Conservation (phyloP, 2,113 vertebrate species). For the Sylvilagus bachmani region DNA sequence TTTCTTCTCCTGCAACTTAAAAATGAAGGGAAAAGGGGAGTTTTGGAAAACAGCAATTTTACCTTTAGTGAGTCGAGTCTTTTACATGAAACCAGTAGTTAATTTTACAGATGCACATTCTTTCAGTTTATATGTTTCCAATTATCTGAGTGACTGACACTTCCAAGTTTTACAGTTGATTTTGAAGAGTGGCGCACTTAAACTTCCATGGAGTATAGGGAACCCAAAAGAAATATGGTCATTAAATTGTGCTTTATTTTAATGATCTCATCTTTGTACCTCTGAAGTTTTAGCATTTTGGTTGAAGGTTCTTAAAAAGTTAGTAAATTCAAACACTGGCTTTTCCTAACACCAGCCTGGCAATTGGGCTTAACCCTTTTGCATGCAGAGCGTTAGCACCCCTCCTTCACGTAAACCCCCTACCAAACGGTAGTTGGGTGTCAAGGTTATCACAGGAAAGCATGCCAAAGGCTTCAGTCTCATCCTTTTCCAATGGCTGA, state of each 20-base stretch:
- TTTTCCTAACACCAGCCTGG: conserved; percentile 72
- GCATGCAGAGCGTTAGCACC: neutral
- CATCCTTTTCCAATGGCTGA: conserved; percentile 72
- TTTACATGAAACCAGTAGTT: conserved; percentile 82
- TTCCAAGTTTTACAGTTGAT: conserved; percentile 87
- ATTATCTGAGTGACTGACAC: conserved; percentile 88
- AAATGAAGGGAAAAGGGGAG: conserved; percentile 73
- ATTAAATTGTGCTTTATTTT: conserved; percentile 78
- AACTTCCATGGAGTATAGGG: conserved; percentile 83
- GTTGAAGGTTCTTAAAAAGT: conserved; percentile 78
- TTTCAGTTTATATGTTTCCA: conserved; percentile 85
- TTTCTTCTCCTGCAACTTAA: conserved; percentile 67
- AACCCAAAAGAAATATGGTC: conserved; percentile 74
- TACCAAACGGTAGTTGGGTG: conserved; percentile 75
- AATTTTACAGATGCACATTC: conserved; percentile 84
- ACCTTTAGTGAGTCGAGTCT: conserved; percentile 76
- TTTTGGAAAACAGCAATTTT: conserved; percentile 73
- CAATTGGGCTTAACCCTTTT: conserved; percentile 64
- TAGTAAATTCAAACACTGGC: conserved; percentile 72
- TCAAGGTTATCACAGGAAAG: conserved; percentile 88
- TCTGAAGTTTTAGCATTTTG: conserved; percentile 63
- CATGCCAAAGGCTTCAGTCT: conserved; percentile 79
- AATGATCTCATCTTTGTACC: conserved; percentile 72
- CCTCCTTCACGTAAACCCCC: neutral
- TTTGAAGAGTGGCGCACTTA: conserved; percentile 83